Conservation (phyloP, 2,797 vertebrate genomes). For the Emys orbicularis region DNA sequence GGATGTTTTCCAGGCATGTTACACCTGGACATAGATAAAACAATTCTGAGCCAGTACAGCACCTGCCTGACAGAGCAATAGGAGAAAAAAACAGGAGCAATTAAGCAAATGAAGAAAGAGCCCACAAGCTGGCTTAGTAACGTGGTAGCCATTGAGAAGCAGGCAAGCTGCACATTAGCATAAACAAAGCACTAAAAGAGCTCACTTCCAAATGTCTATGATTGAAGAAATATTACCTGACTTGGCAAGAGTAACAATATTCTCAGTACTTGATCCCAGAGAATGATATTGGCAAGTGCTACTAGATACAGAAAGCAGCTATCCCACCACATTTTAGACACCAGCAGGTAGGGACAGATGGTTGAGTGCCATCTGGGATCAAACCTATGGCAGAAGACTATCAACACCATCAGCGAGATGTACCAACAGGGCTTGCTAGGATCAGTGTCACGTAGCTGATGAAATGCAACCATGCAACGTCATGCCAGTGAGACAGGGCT, state of each 20-base stretch:
- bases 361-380: neutral
- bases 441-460: neutral
- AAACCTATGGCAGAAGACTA: neutral
- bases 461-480: neutral
- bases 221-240: no score
- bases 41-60: neutral
- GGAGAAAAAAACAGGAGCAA: neutral
- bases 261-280: neutral
- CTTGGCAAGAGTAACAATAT: neutral
- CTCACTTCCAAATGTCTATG: neutral
- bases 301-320: neutral
- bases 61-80: neutral
- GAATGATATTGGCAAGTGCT: neutral
- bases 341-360: neutral
- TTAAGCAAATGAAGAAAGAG: neutral
- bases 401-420: neutral
- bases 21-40: neutral
- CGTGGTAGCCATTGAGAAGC: neutral
- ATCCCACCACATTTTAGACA: neutral
- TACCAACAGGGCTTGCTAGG: neutral
- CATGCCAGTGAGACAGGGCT: neutral
- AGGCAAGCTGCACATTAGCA: neutral
- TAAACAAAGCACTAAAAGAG: neutral
- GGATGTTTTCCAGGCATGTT: neutral
- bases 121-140: neutral